phyloP scores from a whole-genome alignment of 2,113 vertebrate genomes.

The Pimephales promelas region DNA sequence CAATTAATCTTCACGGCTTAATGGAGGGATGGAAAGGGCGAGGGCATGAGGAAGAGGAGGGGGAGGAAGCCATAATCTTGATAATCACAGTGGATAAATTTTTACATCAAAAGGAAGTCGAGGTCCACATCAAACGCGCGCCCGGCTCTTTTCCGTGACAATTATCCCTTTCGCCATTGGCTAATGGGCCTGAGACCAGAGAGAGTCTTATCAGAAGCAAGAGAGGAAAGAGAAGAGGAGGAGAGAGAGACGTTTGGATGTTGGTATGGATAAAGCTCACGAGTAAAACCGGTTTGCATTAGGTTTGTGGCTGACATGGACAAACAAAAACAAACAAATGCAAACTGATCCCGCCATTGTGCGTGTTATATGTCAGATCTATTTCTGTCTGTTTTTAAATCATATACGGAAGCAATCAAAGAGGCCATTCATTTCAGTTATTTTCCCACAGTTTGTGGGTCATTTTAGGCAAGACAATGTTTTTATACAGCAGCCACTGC shows the following conservation, averaged over 20 bases:
- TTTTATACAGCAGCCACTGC: neutral
- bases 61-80: constrained; percentile 67
- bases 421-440: neutral
- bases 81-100: constrained; percentile 67
- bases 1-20: constrained; percentile 69
- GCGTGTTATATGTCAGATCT: neutral
- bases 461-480: neutral
- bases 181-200: constrained; percentile 56
- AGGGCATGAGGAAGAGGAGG: constrained; percentile 28
- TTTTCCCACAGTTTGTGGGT: neutral
- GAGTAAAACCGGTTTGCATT: neutral
- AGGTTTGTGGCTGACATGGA: neutral
- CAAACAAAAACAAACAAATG: constrained; percentile 4
- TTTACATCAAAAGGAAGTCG: constrained; percentile 70
- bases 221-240: constrained; percentile 23
- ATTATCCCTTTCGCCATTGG: constrained; percentile 62
- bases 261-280: neutral
- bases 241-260: constrained; percentile 34
- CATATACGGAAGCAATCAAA: neutral
- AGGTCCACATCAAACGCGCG: constrained; percentile 65
- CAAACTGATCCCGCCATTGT: neutral
- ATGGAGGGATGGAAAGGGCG: constrained; percentile 59
- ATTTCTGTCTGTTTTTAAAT: neutral
- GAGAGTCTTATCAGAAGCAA: constrained; percentile 60
- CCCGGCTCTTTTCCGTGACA: constrained; percentile 53